phyloP scores from a whole-genome alignment of 2,113 vertebrate species.

The Cebus imitator region DNA sequence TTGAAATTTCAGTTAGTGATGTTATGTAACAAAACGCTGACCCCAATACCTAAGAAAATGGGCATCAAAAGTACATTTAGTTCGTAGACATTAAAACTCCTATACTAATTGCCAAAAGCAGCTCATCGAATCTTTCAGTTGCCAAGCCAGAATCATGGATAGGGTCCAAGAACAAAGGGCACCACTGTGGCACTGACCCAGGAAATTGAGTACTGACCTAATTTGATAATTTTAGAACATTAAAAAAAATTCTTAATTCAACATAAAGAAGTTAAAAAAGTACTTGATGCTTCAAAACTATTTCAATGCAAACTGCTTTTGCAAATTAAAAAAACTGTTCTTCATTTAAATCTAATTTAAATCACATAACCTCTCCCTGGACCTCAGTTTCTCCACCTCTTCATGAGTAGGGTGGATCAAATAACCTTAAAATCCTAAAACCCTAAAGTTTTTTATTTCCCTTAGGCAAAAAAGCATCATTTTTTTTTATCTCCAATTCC shows the following conservation, averaged over 20 bases:
- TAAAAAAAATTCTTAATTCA: conserved; percentile 41
- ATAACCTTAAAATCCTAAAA: background rate
- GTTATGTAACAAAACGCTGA: background rate
- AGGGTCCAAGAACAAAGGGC: conserved; percentile 40
- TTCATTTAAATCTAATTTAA: background rate
- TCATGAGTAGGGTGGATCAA: background rate
- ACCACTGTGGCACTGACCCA: background rate
- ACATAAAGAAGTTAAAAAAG: background rate
- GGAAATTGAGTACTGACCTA: conserved; percentile 41
- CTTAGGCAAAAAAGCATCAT: background rate
- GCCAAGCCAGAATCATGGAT: background rate
- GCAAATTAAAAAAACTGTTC: background rate
- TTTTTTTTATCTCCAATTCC: background rate
- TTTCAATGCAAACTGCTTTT: background rate
- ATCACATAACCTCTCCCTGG: background rate
- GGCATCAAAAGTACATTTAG: background rate
- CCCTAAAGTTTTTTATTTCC: background rate
- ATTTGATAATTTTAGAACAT: conserved; percentile 56
- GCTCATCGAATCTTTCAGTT: conserved; percentile 13
- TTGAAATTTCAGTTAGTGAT: background rate
- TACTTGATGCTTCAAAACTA: conserved; percentile 3
- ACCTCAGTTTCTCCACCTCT: conserved; percentile 16
- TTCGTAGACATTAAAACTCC: background rate
- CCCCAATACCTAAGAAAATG: background rate
- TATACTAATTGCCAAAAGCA: background rate